Base-by-base conservation (phyloP, 2,797 vertebrate species). In the Kryptolebias ocellatus region DNA sequence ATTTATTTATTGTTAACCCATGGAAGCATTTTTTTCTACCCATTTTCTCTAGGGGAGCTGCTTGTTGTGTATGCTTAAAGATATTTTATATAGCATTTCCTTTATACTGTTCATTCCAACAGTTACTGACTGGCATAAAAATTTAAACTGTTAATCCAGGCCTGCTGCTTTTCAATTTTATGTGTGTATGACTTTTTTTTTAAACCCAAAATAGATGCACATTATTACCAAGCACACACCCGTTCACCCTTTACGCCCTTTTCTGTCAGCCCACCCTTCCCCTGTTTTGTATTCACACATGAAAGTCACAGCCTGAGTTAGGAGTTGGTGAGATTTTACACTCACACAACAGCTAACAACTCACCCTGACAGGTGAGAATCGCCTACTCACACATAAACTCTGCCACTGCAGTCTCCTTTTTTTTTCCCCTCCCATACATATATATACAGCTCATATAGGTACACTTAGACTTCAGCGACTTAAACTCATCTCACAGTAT, bases 241-340 rank as follows among this genome's bases (percentile, higher is more conserved):
- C 15, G 4, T 60, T 57, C 76, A 62, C 64, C 56, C 76, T 49
- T 67, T 52, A 60, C 47, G 62, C 50, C 65, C 70, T 51, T 47
- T 49, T 64, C 57, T 72, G 51, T 56, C 60, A 81, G 55, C 58
- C 64, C 67, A 56, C 45, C 73, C 68, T 55, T 69, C 61, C 57
- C 61, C 72, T 55, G 69, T 78, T 87, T 80, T 80, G 83, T 86
- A 84, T 89, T 91, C 88, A 90, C 89, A 89, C 88, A 81, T 91
- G 80, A 87, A 89, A 90, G 86, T 91, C 85, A 88, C 87, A 90
- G 84, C 76, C 83, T 72, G 79, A 85, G 84, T 86, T 89, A 87
- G 84, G 76, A 91, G 84, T 88, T 70, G 83, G 83, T 89, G 85
- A 89, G 87, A 88, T 88, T 90, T 92, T 88, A 81, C 88, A 89